These are phyloP conservation scores for Atrichornis clamosus DNA, from an alignment of 2,113 vertebrate genomes.

Conservation along the genomic window DNA sequence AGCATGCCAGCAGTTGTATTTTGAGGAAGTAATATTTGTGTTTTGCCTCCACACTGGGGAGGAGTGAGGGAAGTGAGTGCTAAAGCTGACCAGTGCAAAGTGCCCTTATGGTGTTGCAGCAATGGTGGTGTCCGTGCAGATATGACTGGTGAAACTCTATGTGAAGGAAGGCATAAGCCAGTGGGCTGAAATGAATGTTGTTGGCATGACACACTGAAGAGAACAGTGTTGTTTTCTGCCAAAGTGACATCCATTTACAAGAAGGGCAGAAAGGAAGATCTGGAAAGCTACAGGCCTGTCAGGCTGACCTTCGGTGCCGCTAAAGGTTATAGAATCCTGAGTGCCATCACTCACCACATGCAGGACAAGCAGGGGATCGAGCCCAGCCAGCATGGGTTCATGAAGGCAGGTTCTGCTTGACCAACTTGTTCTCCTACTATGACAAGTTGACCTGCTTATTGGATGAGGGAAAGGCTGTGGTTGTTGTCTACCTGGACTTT, in stretches of 20 bases:
- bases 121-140: background rate
- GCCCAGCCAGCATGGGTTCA: background rate
- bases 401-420: background rate
- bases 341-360: background rate
- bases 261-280: background rate
- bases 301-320: background rate
- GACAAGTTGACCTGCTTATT: background rate
- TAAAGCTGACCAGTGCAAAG: background rate
- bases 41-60: background rate
- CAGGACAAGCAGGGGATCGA: background rate
- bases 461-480: background rate
- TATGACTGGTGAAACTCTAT: background rate
- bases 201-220: background rate
- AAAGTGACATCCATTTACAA: background rate
- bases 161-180: background rate
- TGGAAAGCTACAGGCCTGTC: background rate
- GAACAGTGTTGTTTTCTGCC: background rate
- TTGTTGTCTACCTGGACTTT: too few species aligned
- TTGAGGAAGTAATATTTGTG: background rate
- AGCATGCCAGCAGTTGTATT: background rate
- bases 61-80: background rate
- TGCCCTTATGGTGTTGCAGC: rapidly evolving
- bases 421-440: background rate
- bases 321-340: background rate
- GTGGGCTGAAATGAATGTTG: background rate